Evolutionary conservation across 2,113 vertebrate genomes (phyloP).

Genomic region (Archilochus colubris): DNA sequence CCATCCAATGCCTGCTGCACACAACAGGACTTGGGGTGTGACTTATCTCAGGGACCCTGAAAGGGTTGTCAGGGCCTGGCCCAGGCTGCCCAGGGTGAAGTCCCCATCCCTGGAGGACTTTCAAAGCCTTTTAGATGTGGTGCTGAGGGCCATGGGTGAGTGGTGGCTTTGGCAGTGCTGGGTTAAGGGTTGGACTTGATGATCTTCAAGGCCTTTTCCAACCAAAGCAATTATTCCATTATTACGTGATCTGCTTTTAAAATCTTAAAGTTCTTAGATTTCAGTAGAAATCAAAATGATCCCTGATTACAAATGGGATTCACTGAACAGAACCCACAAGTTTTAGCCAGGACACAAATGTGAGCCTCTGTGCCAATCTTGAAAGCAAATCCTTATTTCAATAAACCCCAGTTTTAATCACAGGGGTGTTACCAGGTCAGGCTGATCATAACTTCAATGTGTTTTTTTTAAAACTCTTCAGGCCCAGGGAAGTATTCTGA

Average conservation of each 20-base stretch:
- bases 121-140: no score
- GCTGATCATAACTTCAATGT: neutral
- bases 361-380: neutral
- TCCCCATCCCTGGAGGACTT: no score
- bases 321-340: neutral
- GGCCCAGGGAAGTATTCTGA: accelerated
- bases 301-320: neutral
- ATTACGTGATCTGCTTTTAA: neutral
- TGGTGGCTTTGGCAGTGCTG: no score
- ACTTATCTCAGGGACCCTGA: no score
- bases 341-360: neutral
- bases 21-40: no score
- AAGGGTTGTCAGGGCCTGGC: no score
- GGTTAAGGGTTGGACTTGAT: no score
- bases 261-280: neutral
- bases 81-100: no score
- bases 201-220: no score
- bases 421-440: neutral
- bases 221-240: no score
- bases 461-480: neutral
- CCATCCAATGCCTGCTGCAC: no score
- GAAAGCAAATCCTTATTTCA: neutral
- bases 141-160: no score
- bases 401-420: neutral
- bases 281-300: neutral